These are phyloP conservation scores for Gastrophysa polygoni DNA, from an alignment of 2,888 invertebrate genomes.

Conservation along the genomic window DNA sequence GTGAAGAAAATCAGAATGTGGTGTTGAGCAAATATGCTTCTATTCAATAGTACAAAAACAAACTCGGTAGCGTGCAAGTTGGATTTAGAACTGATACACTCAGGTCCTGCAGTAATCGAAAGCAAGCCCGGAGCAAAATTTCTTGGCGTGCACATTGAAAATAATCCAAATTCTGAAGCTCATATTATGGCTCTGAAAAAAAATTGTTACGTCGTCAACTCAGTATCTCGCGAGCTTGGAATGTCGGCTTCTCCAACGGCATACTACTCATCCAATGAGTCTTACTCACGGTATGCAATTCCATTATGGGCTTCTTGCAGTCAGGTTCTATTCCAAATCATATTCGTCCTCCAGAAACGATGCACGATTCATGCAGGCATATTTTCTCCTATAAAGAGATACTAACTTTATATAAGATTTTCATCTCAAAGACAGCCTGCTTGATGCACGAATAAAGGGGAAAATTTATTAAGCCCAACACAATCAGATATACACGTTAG, in stretches of 20 bases:
- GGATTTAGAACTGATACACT: not conserved
- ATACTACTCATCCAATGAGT: not conserved
- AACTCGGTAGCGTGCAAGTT: not conserved
- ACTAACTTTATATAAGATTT: not conserved
- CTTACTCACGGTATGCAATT: constrained; percentile 5
- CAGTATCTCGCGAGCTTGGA: not conserved
- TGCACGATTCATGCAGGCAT: not conserved
- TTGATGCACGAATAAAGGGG: not conserved
- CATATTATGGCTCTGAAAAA: not conserved
- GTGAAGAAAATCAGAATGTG: too few relatives aligned
- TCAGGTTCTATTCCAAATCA: not conserved
- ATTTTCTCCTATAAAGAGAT: not conserved
- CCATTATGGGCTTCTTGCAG: constrained; percentile 8
- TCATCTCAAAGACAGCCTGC: too few relatives aligned
- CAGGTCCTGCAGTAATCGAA: not conserved
- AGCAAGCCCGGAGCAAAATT: not conserved
- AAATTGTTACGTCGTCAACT: not conserved
- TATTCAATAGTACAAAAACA: not conserved
- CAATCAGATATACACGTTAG: not conserved
- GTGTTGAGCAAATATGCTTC: not conserved
- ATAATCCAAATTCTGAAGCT: not conserved
- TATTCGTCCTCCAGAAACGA: not conserved
- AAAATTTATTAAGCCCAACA: not conserved
- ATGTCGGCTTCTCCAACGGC: not conserved
- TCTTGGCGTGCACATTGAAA: not conserved